Percentiles rank a stretch among this genome's conserved stretches.
Evolutionary conservation across 2,113 vertebrate genomes (phyloP).

Genomic region (mouse (Mus musculus)): DNA sequence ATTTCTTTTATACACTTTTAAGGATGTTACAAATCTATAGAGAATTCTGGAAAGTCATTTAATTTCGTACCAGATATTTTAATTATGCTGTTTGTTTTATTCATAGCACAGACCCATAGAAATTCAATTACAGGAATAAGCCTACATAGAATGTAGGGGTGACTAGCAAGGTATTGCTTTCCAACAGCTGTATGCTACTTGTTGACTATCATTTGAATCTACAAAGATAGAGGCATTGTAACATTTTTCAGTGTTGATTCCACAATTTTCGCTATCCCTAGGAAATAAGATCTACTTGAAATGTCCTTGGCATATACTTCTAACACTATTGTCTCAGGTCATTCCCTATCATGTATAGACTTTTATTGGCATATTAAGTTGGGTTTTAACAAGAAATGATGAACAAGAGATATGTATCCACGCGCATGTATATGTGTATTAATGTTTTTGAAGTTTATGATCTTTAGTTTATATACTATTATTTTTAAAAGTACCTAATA

Average conservation of each 20-base stretch:
- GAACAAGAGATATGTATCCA: not conserved
- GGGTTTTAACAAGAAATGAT: not conserved
- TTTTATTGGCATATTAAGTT: not conserved
- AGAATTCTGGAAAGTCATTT: not conserved
- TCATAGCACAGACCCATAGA: not conserved
- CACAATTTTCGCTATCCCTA: not conserved
- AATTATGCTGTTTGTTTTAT: slow-evolving; percentile 9
- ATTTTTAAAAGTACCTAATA: not conserved
- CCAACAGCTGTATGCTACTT: not conserved
- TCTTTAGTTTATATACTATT: not conserved
- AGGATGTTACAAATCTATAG: not conserved
- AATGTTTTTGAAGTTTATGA: not conserved
- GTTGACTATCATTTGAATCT: not conserved
- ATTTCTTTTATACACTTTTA: slow-evolving; percentile 23
- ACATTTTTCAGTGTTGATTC: not conserved
- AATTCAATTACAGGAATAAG: not conserved
- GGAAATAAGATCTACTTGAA: not conserved
- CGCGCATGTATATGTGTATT: not conserved
- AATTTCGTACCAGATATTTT: not conserved
- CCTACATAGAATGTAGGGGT: not conserved
- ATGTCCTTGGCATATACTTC: not conserved
- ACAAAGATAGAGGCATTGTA: not conserved
- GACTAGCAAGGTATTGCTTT: not conserved
- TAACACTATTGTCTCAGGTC: not conserved
- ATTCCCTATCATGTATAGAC: not conserved